phyloP scores from a whole-genome alignment of 2,797 vertebrate species.

The Gastrophryne carolinensis region DNA sequence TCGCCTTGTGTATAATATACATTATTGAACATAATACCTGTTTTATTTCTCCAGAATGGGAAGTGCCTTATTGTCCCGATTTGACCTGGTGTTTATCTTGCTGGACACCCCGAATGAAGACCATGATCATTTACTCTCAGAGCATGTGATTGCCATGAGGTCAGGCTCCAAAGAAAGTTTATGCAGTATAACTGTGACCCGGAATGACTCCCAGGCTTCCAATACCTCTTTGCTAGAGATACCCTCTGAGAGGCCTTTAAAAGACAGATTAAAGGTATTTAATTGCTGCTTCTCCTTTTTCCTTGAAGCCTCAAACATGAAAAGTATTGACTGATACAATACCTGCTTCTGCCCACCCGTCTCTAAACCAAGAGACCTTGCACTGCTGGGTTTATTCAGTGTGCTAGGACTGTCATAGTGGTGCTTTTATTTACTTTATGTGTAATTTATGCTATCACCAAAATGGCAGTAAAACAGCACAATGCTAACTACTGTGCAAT shows the following conservation, averaged over 20 bases:
- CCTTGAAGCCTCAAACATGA: too few relatives aligned
- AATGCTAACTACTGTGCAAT: too few relatives aligned
- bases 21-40: constrained; percentile 11
- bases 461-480: too few relatives aligned
- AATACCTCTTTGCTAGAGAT: constrained; percentile 81
- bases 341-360: too few relatives aligned
- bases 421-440: too few relatives aligned
- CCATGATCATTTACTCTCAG: constrained; percentile 88
- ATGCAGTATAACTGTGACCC: constrained; percentile 68
- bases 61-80: constrained; percentile 90
- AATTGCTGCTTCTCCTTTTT: background rate
- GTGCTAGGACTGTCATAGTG: too few relatives aligned
- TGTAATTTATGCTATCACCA: too few relatives aligned
- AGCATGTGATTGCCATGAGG: constrained; percentile 91
- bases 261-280: constrained; percentile 84
- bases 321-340: background rate
- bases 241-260: constrained; percentile 76
- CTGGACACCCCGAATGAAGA: constrained; percentile 93
- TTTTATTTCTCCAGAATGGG: constrained; percentile 79
- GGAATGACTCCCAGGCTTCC: constrained; percentile 62
- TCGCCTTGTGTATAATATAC: too few relatives aligned
- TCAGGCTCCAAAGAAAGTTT: constrained; percentile 68
- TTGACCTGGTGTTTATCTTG: constrained; percentile 95
- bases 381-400: too few relatives aligned
- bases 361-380: too few relatives aligned